Evolutionary conservation across 2,113 vertebrate genomes (phyloP), one percentile per base, ranked within the genome.

Genomic region (Carassius auratus): DNA sequence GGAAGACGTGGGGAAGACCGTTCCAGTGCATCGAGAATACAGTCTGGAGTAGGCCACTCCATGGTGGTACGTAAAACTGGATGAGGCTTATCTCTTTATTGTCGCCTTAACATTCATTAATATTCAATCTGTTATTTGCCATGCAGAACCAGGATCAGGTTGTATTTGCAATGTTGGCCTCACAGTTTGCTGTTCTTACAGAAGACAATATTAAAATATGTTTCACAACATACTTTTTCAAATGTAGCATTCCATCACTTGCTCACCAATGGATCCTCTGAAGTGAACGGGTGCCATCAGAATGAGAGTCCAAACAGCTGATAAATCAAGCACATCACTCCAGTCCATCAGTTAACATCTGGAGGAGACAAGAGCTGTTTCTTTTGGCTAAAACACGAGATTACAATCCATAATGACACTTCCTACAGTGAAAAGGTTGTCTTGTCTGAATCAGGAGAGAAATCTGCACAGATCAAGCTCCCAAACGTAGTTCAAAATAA

Each of bases 91-190:
- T 85, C 76, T 52, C 61, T 42, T 85, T 26, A 55, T 78, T 38
- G 3, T 50, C 75, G 68, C 19, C 13, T 61, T 21, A 80, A 76
- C 15, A 15, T n/a, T 48, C 48, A 69, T 83, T 71, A 86, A 74
- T 68, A 64, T 75, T 23, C 61, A 52, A 6, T 85, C 14, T 1
- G 3, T 6, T 69, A 45, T 48, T 21, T 66, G 26, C 85, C 36
- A 57, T 36, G 83, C 9, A 55, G 23, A 52, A 42, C 48, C 14
- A 19, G 64, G 74, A 79, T 64, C 74, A 55, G 42, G 17, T 26
- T 64, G 8, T 36, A 33, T 5, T 38, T 74, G 62, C 23, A 4
- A 14, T 76, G 45, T 85, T 12, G 50, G 64, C 14, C 19, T 78
- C 26, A 76, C 26, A 76, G 38, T 33, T 23, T 57, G 62, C 71